Evolutionary conservation across 2,888 invertebrate species (phyloP).

Genomic region (Dynastes hyllus): DNA sequence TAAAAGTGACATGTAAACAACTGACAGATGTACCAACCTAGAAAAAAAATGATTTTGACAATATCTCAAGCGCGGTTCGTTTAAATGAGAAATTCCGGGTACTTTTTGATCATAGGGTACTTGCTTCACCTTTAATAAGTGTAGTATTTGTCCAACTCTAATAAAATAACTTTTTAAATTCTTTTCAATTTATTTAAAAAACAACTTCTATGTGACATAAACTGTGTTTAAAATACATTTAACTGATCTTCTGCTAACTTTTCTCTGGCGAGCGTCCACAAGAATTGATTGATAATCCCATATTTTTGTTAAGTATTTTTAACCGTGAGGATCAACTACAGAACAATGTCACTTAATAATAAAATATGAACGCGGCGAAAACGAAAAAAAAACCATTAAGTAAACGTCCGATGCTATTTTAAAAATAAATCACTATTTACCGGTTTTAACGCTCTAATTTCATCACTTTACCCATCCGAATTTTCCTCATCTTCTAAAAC

Average conservation of each 20-base stretch:
- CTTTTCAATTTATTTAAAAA: too few relatives aligned
- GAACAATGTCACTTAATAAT: conserved; percentile 21
- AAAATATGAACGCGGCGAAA: conserved; percentile 20
- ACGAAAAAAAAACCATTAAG: conserved; percentile 17
- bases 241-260: neutral
- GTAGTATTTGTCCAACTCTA: too few relatives aligned
- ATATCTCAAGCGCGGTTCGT: too few relatives aligned
- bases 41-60: too few relatives aligned
- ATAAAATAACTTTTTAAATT: too few relatives aligned
- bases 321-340: neutral
- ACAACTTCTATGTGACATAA: too few relatives aligned
- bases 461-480: neutral
- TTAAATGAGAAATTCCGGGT: too few relatives aligned
- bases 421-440: conserved; percentile 32
- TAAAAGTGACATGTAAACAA: too few relatives aligned
- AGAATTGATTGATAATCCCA: neutral
- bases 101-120: too few relatives aligned
- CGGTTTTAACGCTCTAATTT: conserved; percentile 22
- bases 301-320: neutral
- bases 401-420: conserved; percentile 12
- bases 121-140: too few relatives aligned
- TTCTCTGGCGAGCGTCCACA: neutral
- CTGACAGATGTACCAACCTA: too few relatives aligned
- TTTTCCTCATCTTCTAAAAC: conserved; percentile 26
- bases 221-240: too few relatives aligned